Conservation (phyloP, 2,888 invertebrate genomes). For the Ecdyonurus torrentis region DNA sequence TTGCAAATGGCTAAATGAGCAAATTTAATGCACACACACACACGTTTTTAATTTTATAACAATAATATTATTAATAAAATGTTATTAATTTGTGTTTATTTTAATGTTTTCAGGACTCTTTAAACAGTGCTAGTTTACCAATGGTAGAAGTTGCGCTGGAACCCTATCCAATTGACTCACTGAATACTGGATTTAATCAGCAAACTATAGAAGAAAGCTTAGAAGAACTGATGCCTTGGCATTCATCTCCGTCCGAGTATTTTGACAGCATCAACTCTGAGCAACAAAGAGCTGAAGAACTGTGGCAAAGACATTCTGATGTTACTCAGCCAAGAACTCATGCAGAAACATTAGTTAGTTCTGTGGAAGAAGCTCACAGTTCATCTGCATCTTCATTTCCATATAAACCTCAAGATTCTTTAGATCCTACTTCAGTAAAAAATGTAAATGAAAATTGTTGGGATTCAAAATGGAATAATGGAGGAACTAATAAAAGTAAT, state of each 20-base stretch:
- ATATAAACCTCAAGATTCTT: neutral
- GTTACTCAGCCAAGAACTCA: neutral
- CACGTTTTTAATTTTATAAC: too few relatives aligned
- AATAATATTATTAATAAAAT: too few relatives aligned
- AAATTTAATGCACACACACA: too few relatives aligned
- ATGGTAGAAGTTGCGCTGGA: neutral
- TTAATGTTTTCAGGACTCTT: neutral
- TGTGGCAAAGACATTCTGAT: neutral
- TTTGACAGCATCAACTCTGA: constrained; percentile 1
- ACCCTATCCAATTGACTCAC: neutral
- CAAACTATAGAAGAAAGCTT: neutral
- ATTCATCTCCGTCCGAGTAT: neutral
- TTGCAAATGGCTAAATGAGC: too few relatives aligned
- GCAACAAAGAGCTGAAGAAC: neutral
- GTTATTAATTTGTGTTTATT: neutral
- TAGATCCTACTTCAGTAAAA: neutral
- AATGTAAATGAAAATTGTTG: neutral
- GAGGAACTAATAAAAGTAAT: neutral
- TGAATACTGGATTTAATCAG: neutral
- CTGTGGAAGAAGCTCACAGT: neutral
- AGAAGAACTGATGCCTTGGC: neutral
- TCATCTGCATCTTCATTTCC: neutral
- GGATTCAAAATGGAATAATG: neutral
- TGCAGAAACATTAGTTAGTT: neutral
- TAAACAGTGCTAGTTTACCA: neutral